A percentile compares a stretch with the other conserved stretches of the same genome.
Conservation (phyloP, 53 echinoderm and acorn worm genomes). For the Pentamera pediparva region DNA sequence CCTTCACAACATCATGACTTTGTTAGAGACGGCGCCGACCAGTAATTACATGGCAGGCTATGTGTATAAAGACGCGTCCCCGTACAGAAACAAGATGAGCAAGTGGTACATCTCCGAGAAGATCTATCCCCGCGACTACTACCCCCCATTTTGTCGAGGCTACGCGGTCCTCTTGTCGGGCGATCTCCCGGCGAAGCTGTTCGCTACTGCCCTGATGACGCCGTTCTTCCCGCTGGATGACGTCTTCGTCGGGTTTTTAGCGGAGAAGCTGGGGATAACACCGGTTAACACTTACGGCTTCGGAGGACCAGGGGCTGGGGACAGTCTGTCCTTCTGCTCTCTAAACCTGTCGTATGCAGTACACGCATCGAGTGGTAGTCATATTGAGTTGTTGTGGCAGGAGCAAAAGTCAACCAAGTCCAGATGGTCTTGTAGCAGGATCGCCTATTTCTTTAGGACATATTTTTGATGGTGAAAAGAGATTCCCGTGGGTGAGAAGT, state of each 20-base stretch:
- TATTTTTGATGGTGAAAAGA: neutral
- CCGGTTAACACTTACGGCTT: neutral
- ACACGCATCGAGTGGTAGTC: neutral
- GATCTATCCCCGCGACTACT: slow-evolving; percentile 23
- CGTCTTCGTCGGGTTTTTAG: slow-evolving; percentile 32
- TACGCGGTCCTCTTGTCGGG: slow-evolving; percentile 43
- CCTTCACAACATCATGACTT: slow-evolving; percentile 22
- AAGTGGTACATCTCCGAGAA: slow-evolving; percentile 32
- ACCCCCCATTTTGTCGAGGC: slow-evolving; percentile 40
- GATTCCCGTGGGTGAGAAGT: no score
- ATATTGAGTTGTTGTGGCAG: neutral
- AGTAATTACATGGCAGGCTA: slow-evolving; percentile 27
- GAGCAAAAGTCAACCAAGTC: neutral
- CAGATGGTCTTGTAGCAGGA: neutral
- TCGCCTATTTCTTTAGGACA: neutral
- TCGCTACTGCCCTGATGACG: slow-evolving; percentile 6
- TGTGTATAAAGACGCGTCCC: slow-evolving; percentile 6
- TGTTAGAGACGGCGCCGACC: slow-evolving; percentile 4
- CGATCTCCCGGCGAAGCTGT: slow-evolving; percentile 31
- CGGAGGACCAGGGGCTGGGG: neutral
- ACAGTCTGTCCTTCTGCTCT: neutral
- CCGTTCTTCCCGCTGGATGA: slow-evolving; percentile 49
- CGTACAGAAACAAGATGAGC: neutral
- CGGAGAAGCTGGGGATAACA: neutral
- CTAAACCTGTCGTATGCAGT: slow-evolving; percentile 18